Percentiles rank a stretch among this genome's conserved stretches.
Evolutionary conservation across 2,113 vertebrate species (phyloP).

Genomic region (Gasterosteus aculeatus): DNA sequence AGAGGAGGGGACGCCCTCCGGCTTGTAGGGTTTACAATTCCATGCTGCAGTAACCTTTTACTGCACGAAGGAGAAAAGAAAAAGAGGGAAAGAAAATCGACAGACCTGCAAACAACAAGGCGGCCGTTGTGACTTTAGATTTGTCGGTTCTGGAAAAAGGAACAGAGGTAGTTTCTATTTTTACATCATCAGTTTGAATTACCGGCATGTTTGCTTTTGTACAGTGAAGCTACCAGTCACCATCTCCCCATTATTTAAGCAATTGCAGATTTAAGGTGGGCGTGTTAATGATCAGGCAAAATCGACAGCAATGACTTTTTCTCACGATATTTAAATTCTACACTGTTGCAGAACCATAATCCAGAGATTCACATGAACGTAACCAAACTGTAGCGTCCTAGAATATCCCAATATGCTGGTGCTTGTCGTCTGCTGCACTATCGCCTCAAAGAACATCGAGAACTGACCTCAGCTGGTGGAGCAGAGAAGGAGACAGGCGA

Average conservation of each 20-base stretch:
- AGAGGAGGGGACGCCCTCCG: neutral
- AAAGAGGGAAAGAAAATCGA: neutral
- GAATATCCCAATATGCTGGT: constrained; percentile 40
- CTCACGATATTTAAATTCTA: constrained; percentile 4
- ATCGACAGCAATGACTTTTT: neutral
- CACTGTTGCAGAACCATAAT: constrained; percentile 18
- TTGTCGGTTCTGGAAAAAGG: neutral
- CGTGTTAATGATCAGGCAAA: constrained; percentile 6
- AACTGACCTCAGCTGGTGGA: constrained; percentile 32
- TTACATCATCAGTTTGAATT: constrained; percentile 6
- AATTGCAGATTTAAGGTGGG: neutral
- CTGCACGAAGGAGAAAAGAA: constrained; percentile 49
- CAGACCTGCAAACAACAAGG: neutral
- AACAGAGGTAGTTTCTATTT: constrained; percentile 14
- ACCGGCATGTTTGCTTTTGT: neutral
- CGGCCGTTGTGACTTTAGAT: neutral
- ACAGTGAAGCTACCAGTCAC: constrained; percentile 5
- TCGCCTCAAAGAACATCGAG: constrained; percentile 20
- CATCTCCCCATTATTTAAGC: neutral
- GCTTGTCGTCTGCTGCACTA: constrained; percentile 35
- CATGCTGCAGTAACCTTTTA: constrained; percentile 61
- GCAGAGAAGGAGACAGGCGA: constrained; percentile 14
- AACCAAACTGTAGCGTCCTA: constrained; percentile 2
- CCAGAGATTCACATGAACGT: constrained; percentile 10
- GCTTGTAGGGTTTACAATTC: neutral